These are phyloP conservation scores for Distichodus sexfasciatus DNA, from an alignment of 2,797 vertebrate species.

Conservation along the genomic window DNA sequence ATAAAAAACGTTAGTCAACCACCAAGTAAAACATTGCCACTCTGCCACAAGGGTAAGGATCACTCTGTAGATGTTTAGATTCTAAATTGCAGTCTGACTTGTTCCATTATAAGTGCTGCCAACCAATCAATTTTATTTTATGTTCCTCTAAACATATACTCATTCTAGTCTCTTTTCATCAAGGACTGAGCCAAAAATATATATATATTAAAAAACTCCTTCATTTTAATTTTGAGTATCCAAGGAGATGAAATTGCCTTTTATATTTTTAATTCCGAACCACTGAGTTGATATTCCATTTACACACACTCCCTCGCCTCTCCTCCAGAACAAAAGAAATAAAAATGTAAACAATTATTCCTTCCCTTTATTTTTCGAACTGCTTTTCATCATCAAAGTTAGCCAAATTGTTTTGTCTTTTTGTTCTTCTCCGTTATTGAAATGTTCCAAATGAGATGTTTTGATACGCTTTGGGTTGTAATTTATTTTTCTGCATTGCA, in stretches of 20 bases:
- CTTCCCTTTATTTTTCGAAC: conserved; percentile 9
- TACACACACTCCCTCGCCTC: conserved; percentile 43
- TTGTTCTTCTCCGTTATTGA: background rate
- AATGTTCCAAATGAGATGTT: background rate
- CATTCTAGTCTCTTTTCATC: conserved; percentile 40
- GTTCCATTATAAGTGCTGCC: conserved; percentile 22
- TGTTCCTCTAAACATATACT: conserved; percentile 39
- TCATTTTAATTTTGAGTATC: conserved; percentile 57
- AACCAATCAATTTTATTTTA: conserved; percentile 40
- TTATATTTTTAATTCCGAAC: conserved; percentile 44
- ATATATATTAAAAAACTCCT: conserved; percentile 56
- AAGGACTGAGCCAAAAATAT: conserved; percentile 39
- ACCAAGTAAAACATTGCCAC: conserved; percentile 33
- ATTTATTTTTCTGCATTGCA: background rate
- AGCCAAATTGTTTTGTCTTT: background rate
- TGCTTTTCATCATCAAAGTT: background rate
- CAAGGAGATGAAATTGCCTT: conserved; percentile 52
- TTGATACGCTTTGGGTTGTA: background rate
- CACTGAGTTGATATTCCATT: conserved; percentile 52
- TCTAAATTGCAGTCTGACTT: conserved; percentile 35
- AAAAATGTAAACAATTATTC: conserved; percentile 31
- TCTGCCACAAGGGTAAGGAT: conserved; percentile 6
- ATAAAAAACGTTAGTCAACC: conserved; percentile 45
- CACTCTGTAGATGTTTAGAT: conserved; percentile 42
- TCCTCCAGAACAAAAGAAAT: conserved; percentile 30